Base-by-base conservation (phyloP, 2,797 vertebrate genomes). In the Xiphorhynchus erythropygius region DNA sequence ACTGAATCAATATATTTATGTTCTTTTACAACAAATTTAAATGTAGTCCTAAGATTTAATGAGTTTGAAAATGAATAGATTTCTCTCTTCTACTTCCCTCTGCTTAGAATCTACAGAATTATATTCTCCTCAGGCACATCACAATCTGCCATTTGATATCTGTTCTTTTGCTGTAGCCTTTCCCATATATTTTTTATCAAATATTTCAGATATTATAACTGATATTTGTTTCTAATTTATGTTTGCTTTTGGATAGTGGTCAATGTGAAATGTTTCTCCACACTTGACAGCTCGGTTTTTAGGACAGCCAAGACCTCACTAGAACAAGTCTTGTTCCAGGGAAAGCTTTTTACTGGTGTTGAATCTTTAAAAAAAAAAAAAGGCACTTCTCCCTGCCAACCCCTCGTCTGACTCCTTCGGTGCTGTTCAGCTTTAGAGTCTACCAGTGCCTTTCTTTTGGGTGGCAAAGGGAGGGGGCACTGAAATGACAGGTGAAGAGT, bases 201-300 rank as follows among this genome's bases (percentile, higher is more conserved):
- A 21, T 83, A n/a, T 44, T 62, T 18, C 37, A 70, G 28, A 32
- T 50, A 74, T 67, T 74, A 22, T 41, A 53, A 16, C 2, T 47
- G 1, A 35, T 35, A 35, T 13, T 30, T 39, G 5, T 39, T 79
- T 55, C 23, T 80, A 39, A 19, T 84, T 81, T 63, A 16, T 35
- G 2, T 39, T 79, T 65, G 5, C 5, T 65, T 62, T 70, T 67
- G 47, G 6, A 18, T 7, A 42, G 44, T 11, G 8, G 2, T 41
- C 23, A 21, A 1, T 2, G 1, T 25, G 27, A 17, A 30, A 56
- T 25, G 41, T n/a, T 77, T 21, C 23, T 83, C 35, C 18, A 28
- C 2, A 0, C 4, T 28, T 64, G 16, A 11, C 3, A 22, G 5
- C 44, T 80, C 17, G 2, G 5, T 32, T 47, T 16, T 17, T 18